A percentile compares a stretch with the other conserved stretches of the same genome.
Conservation (phyloP, 2,113 vertebrate genomes). For the Scophthalmus maximus region DNA sequence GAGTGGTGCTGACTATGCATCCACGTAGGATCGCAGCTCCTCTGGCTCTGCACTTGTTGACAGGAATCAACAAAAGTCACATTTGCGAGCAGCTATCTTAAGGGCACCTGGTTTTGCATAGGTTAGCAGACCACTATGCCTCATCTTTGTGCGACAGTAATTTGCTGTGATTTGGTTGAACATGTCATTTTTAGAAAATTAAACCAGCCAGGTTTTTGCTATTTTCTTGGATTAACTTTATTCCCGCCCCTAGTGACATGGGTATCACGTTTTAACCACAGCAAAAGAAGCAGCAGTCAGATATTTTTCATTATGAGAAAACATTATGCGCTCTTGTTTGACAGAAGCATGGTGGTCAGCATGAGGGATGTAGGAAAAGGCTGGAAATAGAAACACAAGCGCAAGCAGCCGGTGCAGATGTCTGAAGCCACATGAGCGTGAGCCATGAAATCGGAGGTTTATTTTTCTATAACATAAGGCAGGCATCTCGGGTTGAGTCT, state of each 20-base stretch:
- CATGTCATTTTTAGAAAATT: neutral
- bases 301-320: constrained; percentile 25
- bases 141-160: neutral
- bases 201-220: neutral
- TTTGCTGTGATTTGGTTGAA: neutral
- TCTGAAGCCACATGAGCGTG: constrained; percentile 1
- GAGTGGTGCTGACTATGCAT: neutral
- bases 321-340: constrained; percentile 7
- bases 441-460: constrained; percentile 21
- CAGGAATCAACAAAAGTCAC: neutral
- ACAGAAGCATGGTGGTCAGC: neutral
- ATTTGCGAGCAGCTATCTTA: neutral
- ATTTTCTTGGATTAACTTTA: neutral
- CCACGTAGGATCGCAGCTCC: neutral
- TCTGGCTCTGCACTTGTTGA: neutral
- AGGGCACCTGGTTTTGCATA: neutral
- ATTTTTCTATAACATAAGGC: constrained; percentile 19
- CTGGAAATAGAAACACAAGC: constrained; percentile 21
- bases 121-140: neutral
- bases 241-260: neutral
- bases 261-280: constrained; percentile 1
- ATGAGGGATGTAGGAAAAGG: neutral
- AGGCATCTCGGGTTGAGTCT: constrained; percentile 2
- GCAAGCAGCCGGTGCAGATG: constrained; percentile 9
- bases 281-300: constrained; percentile 6